Evolutionary conservation across 2,797 vertebrate genomes (phyloP), one percentile per base, ranked within the genome.

Genomic region (Pogonophryne albipinna): DNA sequence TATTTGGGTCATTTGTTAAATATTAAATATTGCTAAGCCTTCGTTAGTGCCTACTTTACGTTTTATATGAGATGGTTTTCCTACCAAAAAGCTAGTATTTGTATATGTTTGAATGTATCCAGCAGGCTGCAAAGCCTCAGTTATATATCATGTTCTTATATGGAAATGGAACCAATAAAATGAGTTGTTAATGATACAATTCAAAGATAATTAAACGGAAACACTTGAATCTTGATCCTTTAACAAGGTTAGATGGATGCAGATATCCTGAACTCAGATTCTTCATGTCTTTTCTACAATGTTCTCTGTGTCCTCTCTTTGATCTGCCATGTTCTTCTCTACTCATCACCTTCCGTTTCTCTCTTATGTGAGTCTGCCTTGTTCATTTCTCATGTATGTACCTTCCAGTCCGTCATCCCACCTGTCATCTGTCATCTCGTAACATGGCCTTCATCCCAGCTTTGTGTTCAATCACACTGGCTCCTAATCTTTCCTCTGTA

Each of bases 341-440:
- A 2, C 38, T 79, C 57, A 51, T 78, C 84, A 71, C 46, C 61
- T 61, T 74, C 58, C 62, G 34, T 66, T 27, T 42, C 53, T 61
- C 42, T 2, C 11, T 66, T 72, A 78, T 58, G 38, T 80, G 75
- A 31, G 16, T 67, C 55, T 59, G n/a, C 53, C 45, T 34, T 61
- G 53, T 60, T 78, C 47, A 47, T 79, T 77, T 76, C 31, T 78
- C 49, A 60, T 76, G 64, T 74, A 74, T 83, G 71, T 68, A 49
- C 38, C 41, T 71, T 49, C 15, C 51, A 69, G 65, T 69, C 71
- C 63, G 27, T 79, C 74, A 69, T 74, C 52, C 58, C 23, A 55
- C 60, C 76, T 76, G 65, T 83, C 71, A 76, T 72, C 71, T 66
- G 23, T 17, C 73, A 50, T 78, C 46, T 70, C 1, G 1, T 41